Conservation (phyloP, 2,113 vertebrate genomes). For the Python bivittatus region DNA sequence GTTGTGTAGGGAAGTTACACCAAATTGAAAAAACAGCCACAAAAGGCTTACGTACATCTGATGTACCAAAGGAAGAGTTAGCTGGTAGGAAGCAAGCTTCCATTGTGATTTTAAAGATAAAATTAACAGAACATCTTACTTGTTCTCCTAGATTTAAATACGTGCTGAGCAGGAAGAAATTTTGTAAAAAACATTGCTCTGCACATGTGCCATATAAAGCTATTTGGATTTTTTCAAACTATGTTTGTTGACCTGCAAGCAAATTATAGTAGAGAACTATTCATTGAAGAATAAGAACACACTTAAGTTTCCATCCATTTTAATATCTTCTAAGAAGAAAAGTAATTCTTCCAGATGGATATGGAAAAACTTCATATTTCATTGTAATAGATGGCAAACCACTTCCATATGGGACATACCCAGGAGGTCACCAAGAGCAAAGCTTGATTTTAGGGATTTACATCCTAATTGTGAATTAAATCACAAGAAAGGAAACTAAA, state of each 20-base stretch:
- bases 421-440: not conserved
- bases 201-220: not conserved
- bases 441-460: not conserved
- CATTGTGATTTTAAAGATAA: not conserved
- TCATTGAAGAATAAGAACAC: not conserved
- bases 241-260: not conserved
- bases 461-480: not conserved
- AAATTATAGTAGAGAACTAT: not conserved
- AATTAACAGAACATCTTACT: not conserved
- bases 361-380: not conserved
- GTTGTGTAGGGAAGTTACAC: not conserved
- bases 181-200: not conserved
- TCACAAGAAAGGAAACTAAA: not conserved
- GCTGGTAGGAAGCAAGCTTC: not conserved
- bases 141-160: not conserved
- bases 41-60: constrained; percentile 2
- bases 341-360: not conserved
- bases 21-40: constrained; percentile 13
- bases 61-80: not conserved
- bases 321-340: not conserved
- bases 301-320: not conserved
- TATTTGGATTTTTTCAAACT: not conserved
- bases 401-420: not conserved
- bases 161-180: not conserved
- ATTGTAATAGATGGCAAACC: not conserved